Base-by-base conservation (phyloP, 2,888 invertebrate species). In the Antheraea yamamai region DNA sequence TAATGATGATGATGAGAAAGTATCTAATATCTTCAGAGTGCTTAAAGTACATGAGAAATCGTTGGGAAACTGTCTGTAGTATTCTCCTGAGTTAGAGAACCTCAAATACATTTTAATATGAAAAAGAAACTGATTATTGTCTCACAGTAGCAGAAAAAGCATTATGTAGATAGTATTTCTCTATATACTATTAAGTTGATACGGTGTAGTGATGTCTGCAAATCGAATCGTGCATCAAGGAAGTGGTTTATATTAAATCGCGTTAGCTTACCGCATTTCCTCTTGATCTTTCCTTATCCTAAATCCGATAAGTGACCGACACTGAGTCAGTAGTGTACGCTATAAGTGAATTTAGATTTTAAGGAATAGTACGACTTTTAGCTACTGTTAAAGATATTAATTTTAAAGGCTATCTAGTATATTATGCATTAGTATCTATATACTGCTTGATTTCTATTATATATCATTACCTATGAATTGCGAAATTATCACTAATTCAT, bases 271-370 rank as follows among this genome's bases (percentile, higher is more conserved):
- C 10, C 35, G 68, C 18, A 68, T 68, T 23, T 39, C 35, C 18
- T 68, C 39, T 30, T 16, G 68, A 68, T 35, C 4, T 39, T 30
- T 68, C 68, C 68, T 39, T 68, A 68, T 20, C 68, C 7, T 35
- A 35, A 35, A 68, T 68, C 68, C n/a, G 35, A 35, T 68, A 68
- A 68, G 68, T 39, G 68, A 68, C 68, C 68, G 68, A 30, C 39
- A 12, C 39, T n/a, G 16, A 35, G 18, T 10, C 2, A 18, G 35
- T 68, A 20, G 68, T 68, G 35, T 20, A 68, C 39, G 30, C 10
- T 23, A 68, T 68, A 68, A 39, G 68, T 16, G 30, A 20, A 35
- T 68, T 26, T 23, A 26, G 64, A 64, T 64, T 64, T 64, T 64
- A 23, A 55, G 55, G 1, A 20, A 55, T 0, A 55, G 6, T 18